Evolutionary conservation across 2,797 vertebrate genomes (phyloP).

Genomic region (Sebastes minor): DNA sequence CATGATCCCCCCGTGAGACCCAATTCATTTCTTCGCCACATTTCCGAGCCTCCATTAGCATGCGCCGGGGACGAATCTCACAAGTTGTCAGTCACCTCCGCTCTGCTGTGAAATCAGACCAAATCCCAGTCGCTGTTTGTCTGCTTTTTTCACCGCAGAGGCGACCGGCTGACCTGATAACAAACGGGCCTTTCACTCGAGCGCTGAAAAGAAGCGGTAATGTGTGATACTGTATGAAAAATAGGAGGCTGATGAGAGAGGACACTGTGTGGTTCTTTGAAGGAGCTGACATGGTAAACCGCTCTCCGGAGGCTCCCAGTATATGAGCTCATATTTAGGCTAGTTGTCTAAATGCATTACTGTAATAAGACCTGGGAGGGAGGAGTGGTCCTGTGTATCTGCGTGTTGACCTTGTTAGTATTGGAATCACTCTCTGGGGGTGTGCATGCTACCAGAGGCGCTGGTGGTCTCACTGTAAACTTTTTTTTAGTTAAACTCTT

Average conservation of each 20-base stretch:
- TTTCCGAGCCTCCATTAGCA: conserved; percentile 61
- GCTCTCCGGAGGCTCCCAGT: conserved; percentile 40
- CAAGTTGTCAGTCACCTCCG: conserved; percentile 70
- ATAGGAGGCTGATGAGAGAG: conserved; percentile 35
- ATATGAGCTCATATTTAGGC: conserved; percentile 62
- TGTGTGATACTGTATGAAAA: conserved; percentile 4
- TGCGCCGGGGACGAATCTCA: conserved; percentile 49
- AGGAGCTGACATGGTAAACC: conserved; percentile 34
- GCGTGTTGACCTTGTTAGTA: conserved; percentile 62
- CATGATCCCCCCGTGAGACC: conserved; percentile 49
- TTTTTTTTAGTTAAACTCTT: background rate
- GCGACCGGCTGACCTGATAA: conserved; percentile 36
- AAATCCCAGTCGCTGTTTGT: conserved; percentile 57
- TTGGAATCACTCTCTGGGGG: conserved; percentile 54
- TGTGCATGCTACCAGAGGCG: conserved; percentile 22
- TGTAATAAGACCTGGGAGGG: conserved; percentile 54
- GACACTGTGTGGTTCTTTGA: conserved; percentile 39
- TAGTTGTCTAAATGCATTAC: conserved; percentile 69
- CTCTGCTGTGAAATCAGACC: conserved; percentile 64
- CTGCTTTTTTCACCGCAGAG: conserved; percentile 20
- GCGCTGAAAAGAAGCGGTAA: background rate
- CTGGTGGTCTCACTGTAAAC: conserved; percentile 25
- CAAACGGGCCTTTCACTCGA: conserved; percentile 6
- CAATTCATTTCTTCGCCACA: conserved; percentile 59
- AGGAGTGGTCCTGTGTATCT: conserved; percentile 26